phyloP scores from a whole-genome alignment of 2,113 vertebrate species.

The Dromaius novaehollandiae region DNA sequence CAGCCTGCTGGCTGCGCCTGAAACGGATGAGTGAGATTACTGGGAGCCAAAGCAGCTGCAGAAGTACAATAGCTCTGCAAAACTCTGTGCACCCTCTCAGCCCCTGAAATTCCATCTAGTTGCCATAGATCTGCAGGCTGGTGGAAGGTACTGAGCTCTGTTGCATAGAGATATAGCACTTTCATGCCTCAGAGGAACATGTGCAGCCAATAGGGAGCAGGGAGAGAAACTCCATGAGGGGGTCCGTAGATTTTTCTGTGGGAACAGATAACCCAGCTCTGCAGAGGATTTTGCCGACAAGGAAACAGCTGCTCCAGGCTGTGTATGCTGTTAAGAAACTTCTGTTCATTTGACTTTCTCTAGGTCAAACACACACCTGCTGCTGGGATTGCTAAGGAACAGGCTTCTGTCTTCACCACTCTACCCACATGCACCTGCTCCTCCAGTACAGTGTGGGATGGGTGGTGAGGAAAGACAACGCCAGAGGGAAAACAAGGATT shows the following conservation, averaged over 20 bases:
- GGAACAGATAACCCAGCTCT: neutral
- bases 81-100: too few species aligned
- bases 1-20: neutral
- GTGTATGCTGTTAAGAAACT: rapidly evolving
- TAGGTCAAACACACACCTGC: neutral
- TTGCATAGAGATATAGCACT: neutral
- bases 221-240: neutral
- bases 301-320: neutral
- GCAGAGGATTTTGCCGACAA: neutral
- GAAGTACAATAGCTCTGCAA: neutral
- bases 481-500: neutral
- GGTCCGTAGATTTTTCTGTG: neutral
- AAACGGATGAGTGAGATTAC: neutral
- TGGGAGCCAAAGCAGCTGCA: neutral
- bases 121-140: too few species aligned
- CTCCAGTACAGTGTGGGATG: rapidly evolving
- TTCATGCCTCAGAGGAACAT: too few species aligned
- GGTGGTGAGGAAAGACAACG: neutral
- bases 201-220: neutral
- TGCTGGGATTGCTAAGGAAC: neutral
- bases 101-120: neutral
- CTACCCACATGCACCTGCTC: neutral
- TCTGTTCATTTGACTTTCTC: neutral
- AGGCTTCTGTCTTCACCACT: neutral
- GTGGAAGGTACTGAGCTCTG: neutral